These are phyloP conservation scores for Aphyosemion australe DNA, from an alignment of 2,113 vertebrate species.

Conservation along the genomic window DNA sequence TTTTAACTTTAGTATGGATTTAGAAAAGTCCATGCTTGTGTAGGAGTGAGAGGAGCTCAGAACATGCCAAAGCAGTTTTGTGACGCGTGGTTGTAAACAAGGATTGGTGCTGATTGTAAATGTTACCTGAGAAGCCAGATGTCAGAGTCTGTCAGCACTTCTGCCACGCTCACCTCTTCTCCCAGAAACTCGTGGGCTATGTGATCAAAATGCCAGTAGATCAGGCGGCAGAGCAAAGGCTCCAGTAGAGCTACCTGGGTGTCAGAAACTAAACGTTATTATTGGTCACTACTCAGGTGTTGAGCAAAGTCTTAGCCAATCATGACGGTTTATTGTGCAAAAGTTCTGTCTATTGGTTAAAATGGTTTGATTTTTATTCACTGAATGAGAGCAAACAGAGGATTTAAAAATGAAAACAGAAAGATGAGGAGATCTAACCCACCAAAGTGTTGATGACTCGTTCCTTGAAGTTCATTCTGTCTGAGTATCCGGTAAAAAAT, in stretches of 20 bases:
- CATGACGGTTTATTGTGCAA: too few relatives aligned
- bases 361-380: too few relatives aligned
- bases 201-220: conserved; percentile 68
- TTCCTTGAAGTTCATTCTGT: conserved; percentile 84
- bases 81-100: not conserved
- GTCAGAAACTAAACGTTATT: conserved; percentile 8
- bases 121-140: conserved; percentile 83
- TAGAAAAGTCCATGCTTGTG: too few relatives aligned
- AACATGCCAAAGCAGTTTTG: not conserved
- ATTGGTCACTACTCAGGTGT: too few relatives aligned
- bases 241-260: conserved; percentile 73
- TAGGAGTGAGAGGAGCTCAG: too few relatives aligned
- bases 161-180: conserved; percentile 68
- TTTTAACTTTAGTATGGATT: too few relatives aligned
- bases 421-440: too few relatives aligned
- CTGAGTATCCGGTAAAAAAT: conserved; percentile 73
- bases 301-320: too few relatives aligned
- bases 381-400: too few relatives aligned
- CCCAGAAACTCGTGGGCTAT: conserved; percentile 76
- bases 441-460: conserved; percentile 79
- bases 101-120: not conserved
- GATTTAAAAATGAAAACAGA: too few relatives aligned
- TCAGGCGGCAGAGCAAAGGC: conserved; percentile 58
- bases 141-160: conserved; percentile 72
- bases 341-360: too few relatives aligned